These are phyloP conservation scores for Agonopterix heracliana DNA, from an alignment of 2,888 invertebrate species.

Conservation along the genomic window DNA sequence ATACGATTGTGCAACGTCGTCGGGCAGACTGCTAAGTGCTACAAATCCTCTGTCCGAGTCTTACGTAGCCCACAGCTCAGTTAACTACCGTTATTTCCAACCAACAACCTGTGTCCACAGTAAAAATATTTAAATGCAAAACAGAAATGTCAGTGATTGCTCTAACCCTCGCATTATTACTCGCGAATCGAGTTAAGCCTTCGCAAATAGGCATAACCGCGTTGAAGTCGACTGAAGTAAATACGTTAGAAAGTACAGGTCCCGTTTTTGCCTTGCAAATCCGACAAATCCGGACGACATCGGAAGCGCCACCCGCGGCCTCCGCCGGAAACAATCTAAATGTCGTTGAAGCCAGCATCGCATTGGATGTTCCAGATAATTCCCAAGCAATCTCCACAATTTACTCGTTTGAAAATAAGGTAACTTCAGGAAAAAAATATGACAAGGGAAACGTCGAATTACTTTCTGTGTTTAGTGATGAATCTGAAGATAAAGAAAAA, in stretches of 20 bases:
- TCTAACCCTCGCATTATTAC: slow-evolving; percentile 40
- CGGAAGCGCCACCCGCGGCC: slow-evolving; percentile 53
- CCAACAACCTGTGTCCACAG: slow-evolving; percentile 23
- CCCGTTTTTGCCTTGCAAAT: slow-evolving; percentile 49
- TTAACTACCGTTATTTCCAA: slow-evolving; percentile 29
- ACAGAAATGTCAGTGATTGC: slow-evolving; percentile 39
- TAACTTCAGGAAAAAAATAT: slow-evolving; percentile 36
- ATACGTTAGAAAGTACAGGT: slow-evolving; percentile 33
- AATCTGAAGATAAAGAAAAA: slow-evolving; percentile 18
- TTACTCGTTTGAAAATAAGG: slow-evolving; percentile 40
- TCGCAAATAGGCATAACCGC: slow-evolving; percentile 32
- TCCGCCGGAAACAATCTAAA: slow-evolving; percentile 66
- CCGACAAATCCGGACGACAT: slow-evolving; percentile 48
- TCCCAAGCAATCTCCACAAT: slow-evolving; percentile 58
- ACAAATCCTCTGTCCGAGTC: slow-evolving; percentile 63
- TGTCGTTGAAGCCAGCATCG: slow-evolving; percentile 35
- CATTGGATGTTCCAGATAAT: slow-evolving; percentile 43
- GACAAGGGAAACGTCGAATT: slow-evolving; percentile 35
- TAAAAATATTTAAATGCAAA: slow-evolving; percentile 26
- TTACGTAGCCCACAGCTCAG: slow-evolving; percentile 34
- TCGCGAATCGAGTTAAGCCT: slow-evolving; percentile 39
- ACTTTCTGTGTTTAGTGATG: slow-evolving; percentile 25
- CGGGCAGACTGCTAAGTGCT: slow-evolving; percentile 72
- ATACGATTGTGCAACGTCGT: slow-evolving; percentile 57
- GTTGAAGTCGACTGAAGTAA: slow-evolving; percentile 32